phyloP scores from a whole-genome alignment of 2,113 vertebrate species.

The Rhea americana region DNA sequence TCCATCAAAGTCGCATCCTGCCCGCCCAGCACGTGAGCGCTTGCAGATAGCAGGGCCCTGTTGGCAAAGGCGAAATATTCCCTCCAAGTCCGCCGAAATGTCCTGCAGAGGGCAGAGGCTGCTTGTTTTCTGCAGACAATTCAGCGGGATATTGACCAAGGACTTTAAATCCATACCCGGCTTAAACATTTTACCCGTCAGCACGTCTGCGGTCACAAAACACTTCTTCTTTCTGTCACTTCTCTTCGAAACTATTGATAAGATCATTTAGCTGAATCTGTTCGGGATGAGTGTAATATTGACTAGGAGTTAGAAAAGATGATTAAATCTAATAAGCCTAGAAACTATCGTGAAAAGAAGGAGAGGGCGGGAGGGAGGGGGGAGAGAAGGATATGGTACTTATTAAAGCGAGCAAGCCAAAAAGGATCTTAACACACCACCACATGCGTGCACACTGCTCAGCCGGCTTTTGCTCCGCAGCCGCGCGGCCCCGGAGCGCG shows the following conservation, averaged over 20 bases:
- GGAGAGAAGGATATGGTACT: background rate
- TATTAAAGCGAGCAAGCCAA: conserved; percentile 13
- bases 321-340: conserved; percentile 77
- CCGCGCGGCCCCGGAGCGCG: background rate
- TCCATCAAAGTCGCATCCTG: background rate
- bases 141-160: conserved; percentile 76
- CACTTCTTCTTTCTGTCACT: conserved; percentile 86
- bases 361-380: accelerated
- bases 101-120: conserved; percentile 86
- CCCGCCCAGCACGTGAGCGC: background rate
- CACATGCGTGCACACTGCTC: background rate
- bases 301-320: conserved; percentile 80
- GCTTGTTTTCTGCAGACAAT: conserved; percentile 66
- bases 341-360: conserved; percentile 51
- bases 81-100: conserved; percentile 67
- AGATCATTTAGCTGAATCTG: conserved; percentile 82
- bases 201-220: conserved; percentile 81
- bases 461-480: background rate
- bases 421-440: background rate
- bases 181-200: conserved; percentile 81
- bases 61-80: conserved; percentile 25
- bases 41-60: conserved; percentile 6
- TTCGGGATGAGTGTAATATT: conserved; percentile 77
- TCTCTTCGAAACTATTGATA: conserved; percentile 79
- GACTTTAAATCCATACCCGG: conserved; percentile 76